Conservation (phyloP, 2,797 vertebrate genomes). For the Staurois parvus region DNA sequence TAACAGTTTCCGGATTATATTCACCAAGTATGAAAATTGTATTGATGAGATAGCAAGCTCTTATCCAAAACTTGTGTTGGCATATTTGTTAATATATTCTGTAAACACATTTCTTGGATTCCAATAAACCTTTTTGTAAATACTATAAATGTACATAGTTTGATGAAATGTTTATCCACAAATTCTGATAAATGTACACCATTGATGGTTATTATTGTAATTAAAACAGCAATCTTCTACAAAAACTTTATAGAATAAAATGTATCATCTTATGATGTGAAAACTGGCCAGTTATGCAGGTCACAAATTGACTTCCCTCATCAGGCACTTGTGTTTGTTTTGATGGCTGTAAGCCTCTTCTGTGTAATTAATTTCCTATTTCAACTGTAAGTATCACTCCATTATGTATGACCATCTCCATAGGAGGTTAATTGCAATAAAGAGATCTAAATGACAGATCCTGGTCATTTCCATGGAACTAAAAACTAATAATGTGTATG, state of each 20-base stretch:
- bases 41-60: too few relatives aligned
- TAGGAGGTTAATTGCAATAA: conserved; percentile 23
- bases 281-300: background rate
- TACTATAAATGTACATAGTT: too few relatives aligned
- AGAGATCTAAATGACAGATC: background rate
- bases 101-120: too few relatives aligned
- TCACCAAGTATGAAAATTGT: too few relatives aligned
- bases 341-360: background rate
- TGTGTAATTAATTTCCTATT: conserved; percentile 2
- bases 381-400: conserved; percentile 4
- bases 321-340: background rate
- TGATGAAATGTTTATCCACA: too few relatives aligned
- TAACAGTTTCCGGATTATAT: too few relatives aligned
- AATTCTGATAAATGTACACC: too few relatives aligned
- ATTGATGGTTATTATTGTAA: background rate
- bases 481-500: background rate
- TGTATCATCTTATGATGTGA: background rate
- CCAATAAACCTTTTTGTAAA: too few relatives aligned
- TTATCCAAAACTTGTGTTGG: too few relatives aligned
- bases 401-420: conserved; percentile 2
- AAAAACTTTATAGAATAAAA: background rate
- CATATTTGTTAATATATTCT: too few relatives aligned
- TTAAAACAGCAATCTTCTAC: background rate
- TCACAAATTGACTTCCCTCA: background rate
- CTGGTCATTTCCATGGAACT: conserved; percentile 9